phyloP scores from a whole-genome alignment of 2,797 vertebrate species.

The Clarias fuscus region DNA sequence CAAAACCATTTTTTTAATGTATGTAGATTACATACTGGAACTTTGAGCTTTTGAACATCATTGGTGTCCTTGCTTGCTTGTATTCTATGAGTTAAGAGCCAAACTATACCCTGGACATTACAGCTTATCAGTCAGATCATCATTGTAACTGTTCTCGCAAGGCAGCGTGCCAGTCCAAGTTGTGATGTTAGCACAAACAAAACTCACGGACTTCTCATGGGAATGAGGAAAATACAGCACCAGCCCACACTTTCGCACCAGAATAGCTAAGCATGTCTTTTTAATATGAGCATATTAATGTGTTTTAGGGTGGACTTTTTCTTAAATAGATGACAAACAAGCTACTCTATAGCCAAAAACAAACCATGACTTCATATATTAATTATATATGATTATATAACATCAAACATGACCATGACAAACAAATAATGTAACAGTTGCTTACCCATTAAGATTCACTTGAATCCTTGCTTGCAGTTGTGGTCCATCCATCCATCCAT shows the following conservation, averaged over 20 bases:
- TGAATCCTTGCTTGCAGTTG: not conserved
- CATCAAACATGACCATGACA: not conserved
- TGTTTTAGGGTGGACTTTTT: not conserved
- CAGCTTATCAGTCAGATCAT: not conserved
- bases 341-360: not conserved
- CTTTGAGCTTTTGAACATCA: not conserved
- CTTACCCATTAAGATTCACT: not conserved
- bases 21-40: not conserved
- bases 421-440: no score
- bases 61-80: not conserved
- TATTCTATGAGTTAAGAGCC: not conserved
- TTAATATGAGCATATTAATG: not conserved
- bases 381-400: not conserved
- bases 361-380: not conserved
- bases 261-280: not conserved
- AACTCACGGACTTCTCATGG: not conserved
- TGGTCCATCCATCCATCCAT: not conserved
- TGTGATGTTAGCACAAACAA: not conserved
- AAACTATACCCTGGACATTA: not conserved
- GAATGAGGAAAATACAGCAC: not conserved
- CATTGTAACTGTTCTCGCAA: not conserved
- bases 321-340: not conserved
- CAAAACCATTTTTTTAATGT: no score
- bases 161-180: not conserved
- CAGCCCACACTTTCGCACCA: not conserved